These are phyloP conservation scores for Trididemnum nubilum DNA, from an alignment of 23 tunicate genomes.

Conservation along the genomic window DNA sequence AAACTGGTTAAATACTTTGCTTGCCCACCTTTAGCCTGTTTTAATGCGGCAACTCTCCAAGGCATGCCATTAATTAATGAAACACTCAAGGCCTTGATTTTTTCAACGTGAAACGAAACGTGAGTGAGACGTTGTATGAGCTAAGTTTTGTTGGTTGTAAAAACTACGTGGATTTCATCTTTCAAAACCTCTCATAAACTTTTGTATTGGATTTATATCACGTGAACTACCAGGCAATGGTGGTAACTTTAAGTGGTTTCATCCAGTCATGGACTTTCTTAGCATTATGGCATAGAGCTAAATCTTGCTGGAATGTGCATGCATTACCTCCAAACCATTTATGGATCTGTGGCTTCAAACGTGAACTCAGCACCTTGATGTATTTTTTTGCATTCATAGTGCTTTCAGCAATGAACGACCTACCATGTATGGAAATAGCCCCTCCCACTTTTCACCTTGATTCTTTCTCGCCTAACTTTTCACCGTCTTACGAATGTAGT, in stretches of 20 bases:
- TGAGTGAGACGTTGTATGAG: background rate
- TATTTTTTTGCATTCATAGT: background rate
- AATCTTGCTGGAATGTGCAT: too few relatives aligned
- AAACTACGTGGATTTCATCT: background rate
- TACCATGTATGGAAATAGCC: background rate
- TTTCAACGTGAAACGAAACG: background rate
- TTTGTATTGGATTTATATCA: background rate
- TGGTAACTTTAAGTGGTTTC: background rate
- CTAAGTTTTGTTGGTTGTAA: background rate
- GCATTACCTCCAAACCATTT: too few relatives aligned
- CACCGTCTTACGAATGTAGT: too few relatives aligned
- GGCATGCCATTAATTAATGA: background rate
- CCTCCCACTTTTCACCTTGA: too few relatives aligned
- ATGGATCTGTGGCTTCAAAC: background rate
- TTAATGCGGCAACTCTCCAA: background rate
- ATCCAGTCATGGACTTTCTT: background rate
- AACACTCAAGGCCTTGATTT: too few relatives aligned
- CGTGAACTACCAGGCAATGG: background rate
- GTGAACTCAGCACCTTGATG: background rate
- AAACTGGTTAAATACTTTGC: background rate
- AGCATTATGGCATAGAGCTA: background rate
- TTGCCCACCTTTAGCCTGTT: background rate
- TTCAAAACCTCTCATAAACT: background rate
- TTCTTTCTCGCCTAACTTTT: too few relatives aligned
- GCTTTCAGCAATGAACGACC: background rate